These are phyloP conservation scores for Xenopus petersii DNA, from an alignment of 2,797 vertebrate species.

Conservation along the genomic window DNA sequence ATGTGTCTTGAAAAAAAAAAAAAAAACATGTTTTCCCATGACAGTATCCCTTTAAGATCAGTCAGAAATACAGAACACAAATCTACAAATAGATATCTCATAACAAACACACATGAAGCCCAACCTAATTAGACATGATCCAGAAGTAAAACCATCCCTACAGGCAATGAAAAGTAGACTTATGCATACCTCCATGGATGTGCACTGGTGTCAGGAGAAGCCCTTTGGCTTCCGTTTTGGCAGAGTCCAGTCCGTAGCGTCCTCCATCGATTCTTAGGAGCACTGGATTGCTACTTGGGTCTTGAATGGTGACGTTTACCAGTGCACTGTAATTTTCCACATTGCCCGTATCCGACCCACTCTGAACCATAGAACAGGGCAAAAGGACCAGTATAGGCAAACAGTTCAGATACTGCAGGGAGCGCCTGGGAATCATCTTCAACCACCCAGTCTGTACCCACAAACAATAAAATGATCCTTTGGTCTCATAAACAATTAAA, in stretches of 20 bases:
- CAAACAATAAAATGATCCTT: constrained; percentile 7
- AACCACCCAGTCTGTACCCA: fast-evolving
- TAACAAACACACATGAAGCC: too few relatives aligned
- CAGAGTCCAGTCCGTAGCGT: constrained; percentile 89
- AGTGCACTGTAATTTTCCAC: constrained; percentile 84
- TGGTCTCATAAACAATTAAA: background rate
- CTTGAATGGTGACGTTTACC: constrained; percentile 87
- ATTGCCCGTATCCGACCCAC: constrained; percentile 74
- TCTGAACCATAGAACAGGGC: constrained; percentile 64
- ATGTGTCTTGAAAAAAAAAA: too few relatives aligned
- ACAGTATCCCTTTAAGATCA: too few relatives aligned
- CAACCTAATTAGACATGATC: too few relatives aligned
- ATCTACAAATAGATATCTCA: too few relatives aligned
- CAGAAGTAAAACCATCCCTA: background rate
- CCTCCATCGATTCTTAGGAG: constrained; percentile 81
- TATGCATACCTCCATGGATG: constrained; percentile 83
- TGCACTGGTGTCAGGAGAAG: constrained; percentile 81
- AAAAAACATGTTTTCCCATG: too few relatives aligned
- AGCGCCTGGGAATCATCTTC: constrained; percentile 55
- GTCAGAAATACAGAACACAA: too few relatives aligned
- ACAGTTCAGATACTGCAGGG: constrained; percentile 52
- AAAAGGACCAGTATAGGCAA: constrained; percentile 66
- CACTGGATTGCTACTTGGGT: constrained; percentile 74
- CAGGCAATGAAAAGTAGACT: background rate
- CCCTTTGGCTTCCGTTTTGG: constrained; percentile 82